Base-by-base conservation (phyloP, 1,140 invertebrate genomes). In the Drosophila burlai region DNA sequence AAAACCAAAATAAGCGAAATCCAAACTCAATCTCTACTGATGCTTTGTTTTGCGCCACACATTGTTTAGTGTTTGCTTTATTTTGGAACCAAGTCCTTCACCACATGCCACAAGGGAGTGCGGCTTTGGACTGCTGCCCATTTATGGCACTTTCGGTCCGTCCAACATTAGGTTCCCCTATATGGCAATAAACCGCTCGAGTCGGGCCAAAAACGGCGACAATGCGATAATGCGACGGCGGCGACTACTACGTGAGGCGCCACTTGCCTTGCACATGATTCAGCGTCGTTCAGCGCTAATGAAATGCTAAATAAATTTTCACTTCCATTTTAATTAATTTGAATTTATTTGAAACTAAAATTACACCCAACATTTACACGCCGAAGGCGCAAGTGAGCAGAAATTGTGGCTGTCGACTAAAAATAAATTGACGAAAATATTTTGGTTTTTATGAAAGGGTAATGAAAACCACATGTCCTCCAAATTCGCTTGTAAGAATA, bases 301-400 rank as follows among this genome's bases (percentile, higher is more conserved):
- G 76, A 85, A 90, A 90, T 81, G 86, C 86, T 81, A 75, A 90
- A 90, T 90, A 80, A 90, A 90, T 90, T 90, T 90, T 61, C 82
- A 85, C 86, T 90, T 90, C 85, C 85, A 90, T 80, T 90, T 90
- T 82, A 90, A 90, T 90, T 90, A 90, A 85, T 82, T 90, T 76
- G 62, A 90, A 90, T 90, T 90, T 90, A 90, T 90, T 80, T 80
- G 76, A 71, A 82, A 90, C 85, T 90, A 90, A 84, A 83, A 73
- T 81, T 73, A 79, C 78, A 89, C 80, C 49, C 59, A 75, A 81
- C 63, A 75, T 73, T 74, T 61, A 73, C 62, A 80, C 58, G 47
- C n/a, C 69, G 36, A 65, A 57, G 46, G 43, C 36, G 62, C 50
- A 76, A 68, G 59, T 55, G 65, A 52, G 49, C 49, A 24, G 65